A percentile compares a stretch with the other conserved stretches of the same genome.
Evolutionary conservation across 2,888 invertebrate species (phyloP).

Genomic region (Synergus umbraculus): DNA sequence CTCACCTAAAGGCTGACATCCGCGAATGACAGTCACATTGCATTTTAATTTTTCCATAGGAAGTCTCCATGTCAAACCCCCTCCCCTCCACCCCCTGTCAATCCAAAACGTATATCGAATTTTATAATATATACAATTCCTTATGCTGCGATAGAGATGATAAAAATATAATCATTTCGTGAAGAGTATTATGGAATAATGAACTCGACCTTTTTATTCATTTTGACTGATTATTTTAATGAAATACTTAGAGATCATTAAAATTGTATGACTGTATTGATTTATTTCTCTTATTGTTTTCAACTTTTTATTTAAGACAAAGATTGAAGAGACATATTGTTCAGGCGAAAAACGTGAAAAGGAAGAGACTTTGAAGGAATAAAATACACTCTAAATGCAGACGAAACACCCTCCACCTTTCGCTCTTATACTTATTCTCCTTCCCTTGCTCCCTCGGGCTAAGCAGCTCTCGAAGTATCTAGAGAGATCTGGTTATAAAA

Average conservation of each 20-base stretch:
- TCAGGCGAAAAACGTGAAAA: conserved; percentile 12
- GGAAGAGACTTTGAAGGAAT: conserved; percentile 28
- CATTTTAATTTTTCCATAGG: conserved; percentile 1
- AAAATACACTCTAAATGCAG: conserved; percentile 40
- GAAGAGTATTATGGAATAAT: background rate
- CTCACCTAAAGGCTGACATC: conserved; percentile 4
- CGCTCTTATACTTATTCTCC: background rate
- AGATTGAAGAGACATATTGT: conserved; percentile 20
- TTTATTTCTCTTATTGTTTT: background rate
- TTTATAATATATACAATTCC: background rate
- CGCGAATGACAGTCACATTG: conserved; percentile 16
- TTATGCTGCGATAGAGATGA: too few relatives aligned
- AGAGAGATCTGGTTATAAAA: conserved; percentile 26
- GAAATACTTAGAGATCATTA: background rate
- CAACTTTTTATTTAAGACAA: conserved; percentile 14
- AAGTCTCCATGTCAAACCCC: background rate
- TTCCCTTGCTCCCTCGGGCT: conserved; percentile 14
- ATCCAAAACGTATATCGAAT: background rate
- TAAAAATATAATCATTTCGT: too few relatives aligned
- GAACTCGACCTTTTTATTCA: background rate
- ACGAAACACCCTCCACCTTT: conserved; percentile 27
- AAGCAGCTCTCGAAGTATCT: conserved; percentile 28
- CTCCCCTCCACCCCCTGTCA: background rate
- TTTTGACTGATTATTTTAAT: background rate
- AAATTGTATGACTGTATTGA: background rate